Conservation (phyloP, 1,140 invertebrate genomes). For the Aphelenchoides fujianensis region DNA sequence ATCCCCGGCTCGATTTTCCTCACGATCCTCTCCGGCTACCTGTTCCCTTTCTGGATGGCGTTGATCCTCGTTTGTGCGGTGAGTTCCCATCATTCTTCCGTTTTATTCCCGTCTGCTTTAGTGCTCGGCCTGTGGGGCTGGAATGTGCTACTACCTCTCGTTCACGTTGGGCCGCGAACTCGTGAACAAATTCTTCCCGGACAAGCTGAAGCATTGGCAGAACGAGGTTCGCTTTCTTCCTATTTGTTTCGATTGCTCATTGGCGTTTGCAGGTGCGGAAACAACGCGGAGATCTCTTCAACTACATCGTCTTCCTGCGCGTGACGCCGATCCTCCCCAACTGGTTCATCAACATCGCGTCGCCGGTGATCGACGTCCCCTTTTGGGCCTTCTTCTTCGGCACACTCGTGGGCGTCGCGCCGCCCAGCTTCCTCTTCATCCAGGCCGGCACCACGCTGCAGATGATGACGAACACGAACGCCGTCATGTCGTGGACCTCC, state of each 20-base stretch:
- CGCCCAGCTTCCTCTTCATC: slow-evolving; percentile 93
- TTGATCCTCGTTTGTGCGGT: slow-evolving; percentile 82
- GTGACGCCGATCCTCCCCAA: slow-evolving; percentile 97
- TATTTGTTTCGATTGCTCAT: slow-evolving; percentile 32
- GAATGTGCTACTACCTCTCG: slow-evolving; percentile 88
- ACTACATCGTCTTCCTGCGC: slow-evolving; percentile 93
- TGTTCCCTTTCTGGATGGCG: slow-evolving; percentile 88
- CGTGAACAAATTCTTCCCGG: slow-evolving; percentile 82
- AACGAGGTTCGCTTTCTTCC: slow-evolving; percentile 70
- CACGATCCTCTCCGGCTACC: slow-evolving; percentile 91
- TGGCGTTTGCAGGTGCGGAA: slow-evolving; percentile 69
- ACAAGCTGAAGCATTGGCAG: slow-evolving; percentile 80
- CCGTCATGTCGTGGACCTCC: slow-evolving; percentile 83
- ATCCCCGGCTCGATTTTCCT: slow-evolving; percentile 98
- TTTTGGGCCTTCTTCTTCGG: slow-evolving; percentile 85
- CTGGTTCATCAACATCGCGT: slow-evolving; percentile 98
- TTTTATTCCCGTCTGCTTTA: slow-evolving; percentile 52
- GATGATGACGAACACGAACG: slow-evolving; percentile 81
- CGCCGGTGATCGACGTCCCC: slow-evolving; percentile 92
- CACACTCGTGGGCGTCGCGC: slow-evolving; percentile 88
- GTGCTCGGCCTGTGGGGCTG: slow-evolving; percentile 91
- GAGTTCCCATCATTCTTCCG: slow-evolving; percentile 55
- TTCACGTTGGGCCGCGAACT: slow-evolving; percentile 80
- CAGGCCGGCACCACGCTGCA: slow-evolving; percentile 94
- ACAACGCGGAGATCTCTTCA: slow-evolving; percentile 82